These are phyloP conservation scores for Phenganax stokvisi DNA, from an alignment of 92 coral and sea anemone species.

Conservation along the genomic window DNA sequence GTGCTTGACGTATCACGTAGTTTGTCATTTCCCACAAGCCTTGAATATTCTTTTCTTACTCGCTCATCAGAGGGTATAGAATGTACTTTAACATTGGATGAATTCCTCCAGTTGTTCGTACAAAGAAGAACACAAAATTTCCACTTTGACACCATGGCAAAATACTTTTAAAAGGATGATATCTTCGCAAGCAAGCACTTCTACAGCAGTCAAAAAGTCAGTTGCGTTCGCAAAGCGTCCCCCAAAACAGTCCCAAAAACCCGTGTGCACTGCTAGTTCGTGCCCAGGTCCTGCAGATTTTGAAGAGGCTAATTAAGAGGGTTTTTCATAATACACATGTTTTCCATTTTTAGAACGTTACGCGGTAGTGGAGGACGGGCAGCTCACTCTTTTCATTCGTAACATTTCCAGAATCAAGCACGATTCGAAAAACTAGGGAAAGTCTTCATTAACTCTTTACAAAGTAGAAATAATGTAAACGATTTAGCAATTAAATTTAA, in stretches of 20 bases:
- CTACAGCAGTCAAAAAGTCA: too few relatives aligned
- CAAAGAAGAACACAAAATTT: slow-evolving; percentile 25
- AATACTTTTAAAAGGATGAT: too few relatives aligned
- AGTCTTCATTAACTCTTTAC: too few relatives aligned
- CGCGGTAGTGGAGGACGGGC: too few relatives aligned
- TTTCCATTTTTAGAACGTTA: too few relatives aligned
- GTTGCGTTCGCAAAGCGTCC: slow-evolving; percentile 23
- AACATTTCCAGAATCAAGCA: too few relatives aligned
- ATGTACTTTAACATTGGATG: slow-evolving; percentile 34
- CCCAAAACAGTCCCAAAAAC: slow-evolving; percentile 53
- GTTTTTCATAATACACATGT: too few relatives aligned
- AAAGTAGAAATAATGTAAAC: too few relatives aligned
- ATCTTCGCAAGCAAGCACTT: too few relatives aligned
- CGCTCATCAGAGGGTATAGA: slow-evolving; percentile 23
- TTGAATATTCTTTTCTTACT: slow-evolving; percentile 26
- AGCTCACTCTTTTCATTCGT: too few relatives aligned
- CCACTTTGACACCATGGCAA: background rate
- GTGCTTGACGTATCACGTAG: slow-evolving; percentile 27
- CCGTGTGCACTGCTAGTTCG: slow-evolving; percentile 39
- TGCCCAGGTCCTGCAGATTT: slow-evolving; percentile 45
- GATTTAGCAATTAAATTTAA: too few relatives aligned
- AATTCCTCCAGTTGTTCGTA: slow-evolving; percentile 44
- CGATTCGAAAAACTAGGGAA: too few relatives aligned
- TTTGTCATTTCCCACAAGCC: slow-evolving; percentile 27
- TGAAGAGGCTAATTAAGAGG: background rate